phyloP scores from a whole-genome alignment of 2,113 vertebrate genomes.

The Pangasianodon hypophthalmus region DNA sequence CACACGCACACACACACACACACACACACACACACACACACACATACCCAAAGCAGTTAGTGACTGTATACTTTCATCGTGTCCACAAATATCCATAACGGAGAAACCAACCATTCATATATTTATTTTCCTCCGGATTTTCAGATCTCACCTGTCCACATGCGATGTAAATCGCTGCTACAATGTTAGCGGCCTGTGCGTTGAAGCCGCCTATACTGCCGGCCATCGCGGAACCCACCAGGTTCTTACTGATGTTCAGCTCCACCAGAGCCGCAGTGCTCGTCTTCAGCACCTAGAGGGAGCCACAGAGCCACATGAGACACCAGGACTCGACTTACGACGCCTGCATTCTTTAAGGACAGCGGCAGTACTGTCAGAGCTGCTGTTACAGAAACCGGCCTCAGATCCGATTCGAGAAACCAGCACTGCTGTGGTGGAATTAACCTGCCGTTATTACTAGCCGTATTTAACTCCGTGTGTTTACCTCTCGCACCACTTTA shows the following conservation, averaged over 20 bases:
- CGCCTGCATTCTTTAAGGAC: too few species aligned
- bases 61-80: too few species aligned
- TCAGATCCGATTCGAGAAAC: background rate
- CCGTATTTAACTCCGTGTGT: too few species aligned
- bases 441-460: background rate
- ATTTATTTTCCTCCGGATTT: background rate
- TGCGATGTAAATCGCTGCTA: slow-evolving; percentile 94
- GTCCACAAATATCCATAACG: background rate
- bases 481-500: slow-evolving; percentile 91
- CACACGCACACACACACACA: slow-evolving; percentile 17
- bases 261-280: slow-evolving; percentile 84
- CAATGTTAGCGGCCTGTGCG: slow-evolving; percentile 94
- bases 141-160: slow-evolving; percentile 89
- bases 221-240: slow-evolving; percentile 97
- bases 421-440: background rate
- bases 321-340: background rate
- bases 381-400: background rate
- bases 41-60: background rate
- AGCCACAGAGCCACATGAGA: background rate
- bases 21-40: background rate
- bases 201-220: slow-evolving; percentile 95
- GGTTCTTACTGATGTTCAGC: slow-evolving; percentile 92
- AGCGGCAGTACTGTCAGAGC: background rate
- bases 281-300: slow-evolving; percentile 86
- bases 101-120: background rate